Percentiles rank a stretch among this genome's conserved stretches.
Conservation (phyloP, 1,140 invertebrate species). For the Epicauta chinensis region DNA sequence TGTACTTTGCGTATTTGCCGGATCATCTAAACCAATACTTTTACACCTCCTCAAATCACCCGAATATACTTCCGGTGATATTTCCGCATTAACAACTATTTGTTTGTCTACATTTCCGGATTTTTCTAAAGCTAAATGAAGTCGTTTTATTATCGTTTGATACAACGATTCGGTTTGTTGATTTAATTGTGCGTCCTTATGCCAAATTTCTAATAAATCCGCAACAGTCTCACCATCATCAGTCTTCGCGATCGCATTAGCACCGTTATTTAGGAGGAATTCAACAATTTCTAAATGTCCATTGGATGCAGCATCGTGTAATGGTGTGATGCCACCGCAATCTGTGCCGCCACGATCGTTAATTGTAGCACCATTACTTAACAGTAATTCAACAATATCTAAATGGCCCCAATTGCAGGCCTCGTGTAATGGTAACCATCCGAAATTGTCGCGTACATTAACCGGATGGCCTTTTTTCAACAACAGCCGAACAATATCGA, state of each 20-base stretch:
- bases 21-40: slow-evolving; percentile 3
- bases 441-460: slow-evolving; percentile 78
- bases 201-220: slow-evolving; percentile 53
- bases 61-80: neutral
- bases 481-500: slow-evolving; percentile 63
- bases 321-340: slow-evolving; percentile 64
- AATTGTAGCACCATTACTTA: slow-evolving; percentile 75
- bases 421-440: slow-evolving; percentile 94
- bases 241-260: slow-evolving; percentile 61
- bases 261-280: slow-evolving; percentile 61
- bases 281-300: slow-evolving; percentile 60
- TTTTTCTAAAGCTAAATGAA: slow-evolving; percentile 34
- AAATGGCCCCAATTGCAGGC: slow-evolving; percentile 78
- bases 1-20: neutral
- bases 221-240: slow-evolving; percentile 65
- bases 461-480: slow-evolving; percentile 78
- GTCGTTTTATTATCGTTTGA: slow-evolving; percentile 47
- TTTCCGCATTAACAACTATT: neutral
- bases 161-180: slow-evolving; percentile 49
- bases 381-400: slow-evolving; percentile 70
- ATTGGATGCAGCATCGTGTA: slow-evolving; percentile 67
- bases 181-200: slow-evolving; percentile 44
- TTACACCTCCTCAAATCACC: neutral
- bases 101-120: slow-evolving; percentile 16
- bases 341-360: slow-evolving; percentile 78